A percentile compares a stretch with the other conserved stretches of the same genome.
Conservation (phyloP, 2,797 vertebrate species). For the Delichon dasypus region DNA sequence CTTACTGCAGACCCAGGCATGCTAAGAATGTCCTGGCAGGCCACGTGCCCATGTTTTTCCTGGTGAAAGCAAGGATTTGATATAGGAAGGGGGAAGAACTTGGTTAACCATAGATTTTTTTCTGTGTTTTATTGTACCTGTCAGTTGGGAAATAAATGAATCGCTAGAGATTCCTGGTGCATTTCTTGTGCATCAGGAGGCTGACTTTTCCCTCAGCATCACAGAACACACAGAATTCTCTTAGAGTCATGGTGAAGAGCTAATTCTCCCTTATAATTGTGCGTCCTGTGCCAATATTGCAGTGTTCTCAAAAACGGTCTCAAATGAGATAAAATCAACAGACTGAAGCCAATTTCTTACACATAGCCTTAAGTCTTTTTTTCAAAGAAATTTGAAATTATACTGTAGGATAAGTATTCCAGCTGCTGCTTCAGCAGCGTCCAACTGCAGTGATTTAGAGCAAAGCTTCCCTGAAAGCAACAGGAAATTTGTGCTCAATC, state of each 20-base stretch:
- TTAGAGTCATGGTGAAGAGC: neutral
- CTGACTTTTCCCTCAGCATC: neutral
- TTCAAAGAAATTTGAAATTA: neutral
- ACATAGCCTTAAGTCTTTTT: neutral
- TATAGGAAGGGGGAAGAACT: neutral
- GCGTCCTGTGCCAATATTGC: neutral
- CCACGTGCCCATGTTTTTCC: accelerated
- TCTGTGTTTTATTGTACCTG: neutral
- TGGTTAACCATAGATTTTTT: neutral
- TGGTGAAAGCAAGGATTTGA: neutral
- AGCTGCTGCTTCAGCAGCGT: neutral
- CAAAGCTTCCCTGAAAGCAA: neutral
- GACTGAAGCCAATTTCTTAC: neutral
- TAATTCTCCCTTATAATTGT: neutral
- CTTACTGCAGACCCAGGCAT: neutral
- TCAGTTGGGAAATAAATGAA: neutral
- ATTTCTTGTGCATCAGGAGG: neutral
- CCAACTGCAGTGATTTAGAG: neutral
- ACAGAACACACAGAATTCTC: neutral
- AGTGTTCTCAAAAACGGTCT: neutral
- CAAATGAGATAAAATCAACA: neutral
- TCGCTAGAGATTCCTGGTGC: neutral
- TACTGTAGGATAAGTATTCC: neutral
- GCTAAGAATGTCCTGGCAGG: neutral
- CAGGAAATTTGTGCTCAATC: neutral